Evolutionary conservation across 2,113 vertebrate genomes (phyloP).

Genomic region (Hypomesus transpacificus): DNA sequence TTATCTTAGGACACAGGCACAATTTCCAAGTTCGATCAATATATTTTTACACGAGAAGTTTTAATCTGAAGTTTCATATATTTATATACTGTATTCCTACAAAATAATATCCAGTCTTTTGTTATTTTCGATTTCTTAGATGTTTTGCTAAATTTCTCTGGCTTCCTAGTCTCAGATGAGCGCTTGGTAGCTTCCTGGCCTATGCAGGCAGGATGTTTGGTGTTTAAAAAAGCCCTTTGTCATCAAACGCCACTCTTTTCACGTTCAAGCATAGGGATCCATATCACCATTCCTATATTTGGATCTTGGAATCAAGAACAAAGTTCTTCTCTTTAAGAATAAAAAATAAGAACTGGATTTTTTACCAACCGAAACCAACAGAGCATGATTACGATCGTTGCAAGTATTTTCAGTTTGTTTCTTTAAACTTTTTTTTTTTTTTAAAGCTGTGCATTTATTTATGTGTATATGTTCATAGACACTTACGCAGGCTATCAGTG

Average conservation of each 20-base stretch:
- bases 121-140: neutral
- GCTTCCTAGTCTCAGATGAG: conserved; percentile 53
- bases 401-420: conserved; percentile 2
- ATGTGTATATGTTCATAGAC: too few species aligned
- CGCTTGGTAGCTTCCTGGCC: conserved; percentile 56
- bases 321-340: conserved; percentile 1
- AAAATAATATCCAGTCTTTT: conserved; percentile 1
- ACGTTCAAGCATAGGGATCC: conserved; percentile 34
- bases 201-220: conserved; percentile 44
- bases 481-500: too few species aligned
- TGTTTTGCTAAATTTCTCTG: conserved; percentile 6
- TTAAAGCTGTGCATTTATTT: conserved; percentile 4
- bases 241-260: conserved; percentile 11
- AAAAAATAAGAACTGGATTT: conserved; percentile 40
- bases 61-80: neutral
- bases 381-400: conserved; percentile 27
- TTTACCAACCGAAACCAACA: conserved; percentile 64
- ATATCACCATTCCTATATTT: conserved; percentile 30
- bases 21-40: too few species aligned
- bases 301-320: conserved; percentile 20
- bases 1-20: too few species aligned
- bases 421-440: conserved; percentile 20
- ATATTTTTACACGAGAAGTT: too few species aligned
- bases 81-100: neutral
- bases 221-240: conserved; percentile 58